phyloP scores from a whole-genome alignment of 1,140 invertebrate species.

The Condylostylus longicornis region DNA sequence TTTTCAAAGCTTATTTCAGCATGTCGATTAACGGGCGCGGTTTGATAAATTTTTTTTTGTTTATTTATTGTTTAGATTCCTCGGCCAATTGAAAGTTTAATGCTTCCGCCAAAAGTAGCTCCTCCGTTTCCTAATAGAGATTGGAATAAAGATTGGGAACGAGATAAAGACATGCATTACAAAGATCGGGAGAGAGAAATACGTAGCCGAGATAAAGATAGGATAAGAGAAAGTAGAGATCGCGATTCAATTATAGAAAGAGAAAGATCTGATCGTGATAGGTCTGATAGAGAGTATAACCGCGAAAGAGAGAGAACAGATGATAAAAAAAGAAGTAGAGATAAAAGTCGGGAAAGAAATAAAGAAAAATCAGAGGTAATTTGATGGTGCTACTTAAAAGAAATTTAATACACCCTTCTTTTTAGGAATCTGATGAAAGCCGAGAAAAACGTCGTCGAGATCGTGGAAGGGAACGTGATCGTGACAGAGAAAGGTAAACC shows the following conservation, averaged over 20 bases:
- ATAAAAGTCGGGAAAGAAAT: slow-evolving; percentile 27
- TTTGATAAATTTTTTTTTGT: not conserved
- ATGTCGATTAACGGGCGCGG: not conserved
- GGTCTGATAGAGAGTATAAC: slow-evolving; percentile 16
- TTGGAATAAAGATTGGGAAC: slow-evolving; percentile 1
- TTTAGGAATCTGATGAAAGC: slow-evolving; percentile 4
- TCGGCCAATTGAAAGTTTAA: slow-evolving; percentile 27
- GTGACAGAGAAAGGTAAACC: slow-evolving; percentile 22
- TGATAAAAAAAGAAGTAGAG: slow-evolving; percentile 24
- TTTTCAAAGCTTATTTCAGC: not conserved
- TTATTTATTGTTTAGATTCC: slow-evolving; percentile 9
- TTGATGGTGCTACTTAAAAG: not conserved
- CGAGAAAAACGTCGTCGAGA: slow-evolving; percentile 17
- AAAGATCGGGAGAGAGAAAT: slow-evolving; percentile 10
- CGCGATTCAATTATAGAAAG: slow-evolving; percentile 31
- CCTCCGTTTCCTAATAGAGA: slow-evolving; percentile 8
- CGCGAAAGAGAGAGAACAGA: slow-evolving; percentile 20
- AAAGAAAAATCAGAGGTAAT: slow-evolving; percentile 15
- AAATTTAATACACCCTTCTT: not conserved
- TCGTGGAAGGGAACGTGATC: slow-evolving; percentile 32
- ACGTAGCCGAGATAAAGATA: slow-evolving; percentile 31
- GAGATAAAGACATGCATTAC: slow-evolving; percentile 12
- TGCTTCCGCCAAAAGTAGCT: too few relatives aligned
- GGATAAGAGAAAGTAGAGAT: slow-evolving; percentile 34
- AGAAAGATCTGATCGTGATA: slow-evolving; percentile 24